Conservation (phyloP, 2,888 invertebrate species). For the Embidobia sp. region DNA sequence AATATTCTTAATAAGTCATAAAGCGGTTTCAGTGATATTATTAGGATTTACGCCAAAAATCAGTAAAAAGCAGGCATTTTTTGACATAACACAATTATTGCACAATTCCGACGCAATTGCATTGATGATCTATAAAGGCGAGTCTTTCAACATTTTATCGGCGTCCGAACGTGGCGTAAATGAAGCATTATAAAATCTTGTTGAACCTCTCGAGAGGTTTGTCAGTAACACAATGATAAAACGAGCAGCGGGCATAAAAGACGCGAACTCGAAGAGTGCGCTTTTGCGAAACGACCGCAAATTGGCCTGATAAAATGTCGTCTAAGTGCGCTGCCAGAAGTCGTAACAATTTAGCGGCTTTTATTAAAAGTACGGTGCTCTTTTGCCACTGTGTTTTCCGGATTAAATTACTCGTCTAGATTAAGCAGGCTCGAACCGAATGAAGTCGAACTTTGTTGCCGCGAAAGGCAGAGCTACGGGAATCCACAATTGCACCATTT, state of each 20-base stretch:
- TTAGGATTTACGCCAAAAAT: too few species aligned
- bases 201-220: constrained; percentile 42
- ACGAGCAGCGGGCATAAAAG: constrained; percentile 30
- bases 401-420: constrained; percentile 14
- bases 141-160: constrained; percentile 20
- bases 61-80: too few species aligned
- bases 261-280: constrained; percentile 24
- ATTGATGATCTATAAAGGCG: background rate
- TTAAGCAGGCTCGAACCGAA: background rate
- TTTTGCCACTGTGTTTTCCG: constrained; percentile 15
- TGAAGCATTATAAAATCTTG: constrained; percentile 28
- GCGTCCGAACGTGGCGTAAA: constrained; percentile 1
- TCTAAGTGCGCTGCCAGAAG: constrained; percentile 5
- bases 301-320: constrained; percentile 39
- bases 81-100: too few species aligned
- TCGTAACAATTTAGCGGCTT: constrained; percentile 41
- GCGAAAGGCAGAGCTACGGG: background rate
- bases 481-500: constrained; percentile 17
- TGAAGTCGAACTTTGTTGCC: constrained; percentile 20
- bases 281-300: constrained; percentile 14
- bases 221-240: constrained; percentile 46
- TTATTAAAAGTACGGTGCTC: constrained; percentile 22
- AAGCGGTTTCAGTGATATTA: too few species aligned
- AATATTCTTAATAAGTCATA: too few species aligned
- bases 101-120: background rate